Conservation (phyloP, 1,140 invertebrate species). For the Latrodectus geometricus region DNA sequence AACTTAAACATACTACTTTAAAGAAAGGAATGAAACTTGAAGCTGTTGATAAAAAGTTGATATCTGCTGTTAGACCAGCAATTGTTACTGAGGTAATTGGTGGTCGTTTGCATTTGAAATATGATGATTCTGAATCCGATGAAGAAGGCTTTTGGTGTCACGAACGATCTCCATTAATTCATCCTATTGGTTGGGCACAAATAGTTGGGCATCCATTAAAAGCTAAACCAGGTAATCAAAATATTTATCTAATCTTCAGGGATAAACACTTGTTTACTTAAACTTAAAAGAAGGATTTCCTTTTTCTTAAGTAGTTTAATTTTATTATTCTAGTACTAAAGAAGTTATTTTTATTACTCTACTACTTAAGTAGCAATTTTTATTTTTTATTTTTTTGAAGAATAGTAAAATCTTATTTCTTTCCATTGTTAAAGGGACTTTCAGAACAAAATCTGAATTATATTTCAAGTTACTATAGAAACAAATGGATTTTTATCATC, state of each 20-base stretch:
- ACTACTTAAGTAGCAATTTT: too few species aligned
- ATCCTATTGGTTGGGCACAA: conserved; percentile 93
- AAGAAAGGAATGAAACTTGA: conserved; percentile 85
- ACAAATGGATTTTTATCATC: too few species aligned
- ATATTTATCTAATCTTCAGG: not conserved
- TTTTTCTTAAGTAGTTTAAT: too few species aligned
- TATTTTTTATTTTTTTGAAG: too few species aligned
- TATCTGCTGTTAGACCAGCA: conserved; percentile 90
- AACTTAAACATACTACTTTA: conserved; percentile 67
- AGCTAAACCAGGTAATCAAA: conserved; percentile 75
- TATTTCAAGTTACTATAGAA: too few species aligned
- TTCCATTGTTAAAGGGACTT: too few species aligned
- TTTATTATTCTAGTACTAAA: too few species aligned
- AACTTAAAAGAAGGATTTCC: too few species aligned
- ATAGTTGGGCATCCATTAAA: conserved; percentile 85
- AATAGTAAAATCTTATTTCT: too few species aligned
- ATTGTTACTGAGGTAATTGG: conserved; percentile 90
- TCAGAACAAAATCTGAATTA: too few species aligned
- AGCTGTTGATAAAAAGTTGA: conserved; percentile 95
- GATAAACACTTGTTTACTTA: too few species aligned
- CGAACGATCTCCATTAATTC: conserved; percentile 92
- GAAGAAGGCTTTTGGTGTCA: conserved; percentile 92
- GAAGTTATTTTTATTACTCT: too few species aligned
- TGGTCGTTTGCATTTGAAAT: conserved; percentile 88
- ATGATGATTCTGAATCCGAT: conserved; percentile 85